Conservation (phyloP, 2,888 invertebrate species). For the Machimus rusticus region DNA sequence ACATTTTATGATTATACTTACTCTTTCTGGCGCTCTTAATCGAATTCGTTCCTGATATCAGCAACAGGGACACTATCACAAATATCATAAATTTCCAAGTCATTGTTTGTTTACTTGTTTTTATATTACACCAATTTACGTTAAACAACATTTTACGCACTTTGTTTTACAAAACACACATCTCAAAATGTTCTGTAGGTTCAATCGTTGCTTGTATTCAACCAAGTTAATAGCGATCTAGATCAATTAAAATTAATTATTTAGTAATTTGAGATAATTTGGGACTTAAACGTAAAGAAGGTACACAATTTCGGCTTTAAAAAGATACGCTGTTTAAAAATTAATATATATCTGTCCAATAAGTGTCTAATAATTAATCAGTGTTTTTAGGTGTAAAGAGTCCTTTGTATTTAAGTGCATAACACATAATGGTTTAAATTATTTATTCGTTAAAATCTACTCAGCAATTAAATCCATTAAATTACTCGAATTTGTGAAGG, state of each 20-base stretch:
- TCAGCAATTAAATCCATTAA: background rate
- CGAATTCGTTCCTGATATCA: background rate
- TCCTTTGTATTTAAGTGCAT: no score
- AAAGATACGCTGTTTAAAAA: background rate
- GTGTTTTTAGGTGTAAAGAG: no score
- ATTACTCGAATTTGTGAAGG: background rate
- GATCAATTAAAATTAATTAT: background rate
- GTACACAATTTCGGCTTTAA: background rate
- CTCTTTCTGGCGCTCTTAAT: background rate
- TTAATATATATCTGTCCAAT: no score
- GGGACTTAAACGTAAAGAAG: background rate
- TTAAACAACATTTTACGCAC: background rate
- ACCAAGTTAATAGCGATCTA: background rate
- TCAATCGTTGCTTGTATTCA: background rate
- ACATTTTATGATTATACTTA: background rate
- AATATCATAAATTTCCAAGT: background rate
- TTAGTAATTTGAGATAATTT: background rate
- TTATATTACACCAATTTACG: background rate
- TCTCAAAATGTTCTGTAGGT: background rate
- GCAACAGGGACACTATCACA: background rate
- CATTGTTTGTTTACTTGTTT: background rate
- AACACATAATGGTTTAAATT: no score
- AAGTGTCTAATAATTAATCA: no score
- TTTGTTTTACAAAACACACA: background rate
- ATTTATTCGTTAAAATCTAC: background rate